phyloP scores from a whole-genome alignment of 2,888 invertebrate species.

The Rugalucina vietnamica region DNA sequence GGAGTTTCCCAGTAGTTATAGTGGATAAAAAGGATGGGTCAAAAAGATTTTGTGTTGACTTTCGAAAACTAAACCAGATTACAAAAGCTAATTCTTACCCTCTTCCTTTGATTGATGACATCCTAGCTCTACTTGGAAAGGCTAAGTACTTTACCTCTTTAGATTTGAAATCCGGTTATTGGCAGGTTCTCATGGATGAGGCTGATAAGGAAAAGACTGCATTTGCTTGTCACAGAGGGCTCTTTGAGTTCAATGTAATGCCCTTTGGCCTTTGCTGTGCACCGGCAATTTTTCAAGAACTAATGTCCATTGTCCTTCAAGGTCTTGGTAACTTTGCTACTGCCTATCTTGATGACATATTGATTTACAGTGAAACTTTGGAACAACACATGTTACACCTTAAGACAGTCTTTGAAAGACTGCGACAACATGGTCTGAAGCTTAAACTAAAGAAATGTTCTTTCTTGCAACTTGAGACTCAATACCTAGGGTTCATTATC shows the following conservation, averaged over 20 bases:
- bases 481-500: conserved; percentile 39
- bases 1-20: not conserved
- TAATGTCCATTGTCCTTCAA: conserved; percentile 42
- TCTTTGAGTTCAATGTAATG: conserved; percentile 48
- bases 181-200: conserved; percentile 48
- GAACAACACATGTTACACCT: conserved; percentile 52
- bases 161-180: conserved; percentile 49
- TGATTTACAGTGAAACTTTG: conserved; percentile 43
- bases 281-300: conserved; percentile 29
- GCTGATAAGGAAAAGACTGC: conserved; percentile 53
- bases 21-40: conserved; percentile 10
- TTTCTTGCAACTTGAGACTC: conserved; percentile 44
- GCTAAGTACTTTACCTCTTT: conserved; percentile 37
- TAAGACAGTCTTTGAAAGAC: conserved; percentile 42
- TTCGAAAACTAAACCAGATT: conserved; percentile 16
- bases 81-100: conserved; percentile 35
- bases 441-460: conserved; percentile 47
- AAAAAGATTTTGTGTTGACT: conserved; percentile 9
- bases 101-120: conserved; percentile 33
- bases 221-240: conserved; percentile 38
- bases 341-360: conserved; percentile 58
- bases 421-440: conserved; percentile 32
- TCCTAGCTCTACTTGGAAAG: conserved; percentile 30
- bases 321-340: conserved; percentile 42
- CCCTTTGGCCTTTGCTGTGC: conserved; percentile 43